Base-by-base conservation (phyloP, 2,888 invertebrate species). In the Drosophila rellima region DNA sequence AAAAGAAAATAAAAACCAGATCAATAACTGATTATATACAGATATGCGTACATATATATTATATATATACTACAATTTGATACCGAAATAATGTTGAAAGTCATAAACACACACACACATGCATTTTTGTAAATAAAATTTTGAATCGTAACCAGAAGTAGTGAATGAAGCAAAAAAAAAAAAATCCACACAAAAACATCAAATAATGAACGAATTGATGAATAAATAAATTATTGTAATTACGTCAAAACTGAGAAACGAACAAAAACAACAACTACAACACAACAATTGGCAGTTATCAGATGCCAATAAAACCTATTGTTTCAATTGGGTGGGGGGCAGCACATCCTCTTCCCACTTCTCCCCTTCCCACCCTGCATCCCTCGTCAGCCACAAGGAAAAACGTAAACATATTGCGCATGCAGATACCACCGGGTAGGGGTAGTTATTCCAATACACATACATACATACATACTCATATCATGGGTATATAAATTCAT, bases 201-300 rank as follows among this genome's bases (percentile, higher is more conserved):
- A 44, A 50, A 15, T 52, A 35, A 60, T 31, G 26, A 55, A 64
- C 33, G 47, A 26, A 66, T 68, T 33, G 51, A 70, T 54, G 61
- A 82, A 86, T 56, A 56, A 79, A 77, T 69, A 82, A 85, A 85
- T 60, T 63, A 75, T 81, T 88, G 80, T 88, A 88, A 82, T 88
- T 88, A 85, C 79, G 47, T 77, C 63, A 62, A 15, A 17, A 54
- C 18, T 31, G 47, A 35, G n/a, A 55, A 51, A 13, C 23, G 29
- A 47, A 52, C n/a, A 42, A 56, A 44, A 59, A 31, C 40, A 70
- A 54, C 50, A 52, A 20, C 50, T 35, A 35, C 11, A 37, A 47
- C 17, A 56, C 33, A 47, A 42, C 18, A 45, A 78, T 88, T 88
- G 88, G 75, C 85, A 70, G 69, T 70, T 72, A 70, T 66, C 57